Evolutionary conservation across 2,888 invertebrate species (phyloP), one percentile per base, ranked within the genome.

Genomic region (Meteorus cinctellus): DNA sequence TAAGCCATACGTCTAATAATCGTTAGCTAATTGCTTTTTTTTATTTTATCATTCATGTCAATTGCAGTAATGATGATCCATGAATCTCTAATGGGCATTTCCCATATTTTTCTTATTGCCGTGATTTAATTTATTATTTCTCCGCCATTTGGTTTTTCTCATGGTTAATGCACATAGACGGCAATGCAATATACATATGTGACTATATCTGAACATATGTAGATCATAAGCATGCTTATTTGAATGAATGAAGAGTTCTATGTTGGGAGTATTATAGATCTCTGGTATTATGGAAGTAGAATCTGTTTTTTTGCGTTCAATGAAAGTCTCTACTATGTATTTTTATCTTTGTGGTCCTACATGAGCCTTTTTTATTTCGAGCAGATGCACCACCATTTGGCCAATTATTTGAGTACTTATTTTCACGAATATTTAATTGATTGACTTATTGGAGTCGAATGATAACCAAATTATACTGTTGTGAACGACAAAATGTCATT

Each of bases 171-270:
- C 14, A 31, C n/a, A 59, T 72, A 41, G 41, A 34, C 24, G 8
- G 34, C 14, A 12, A 62, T 60, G 31, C 24, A 41, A 71, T 60
- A 29, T 70, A 31, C n/a, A 55, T 68, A 45, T 16, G 29, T 68
- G 41, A 45, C 59, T 62, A 29, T 36, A 62, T n/a, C 16, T 62
- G 31, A 34, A 62, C 36, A 14, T 60, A 41, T 71, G 41, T 69
- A 55, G 69, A 48, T 51, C 55, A 55, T 51, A 55, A 31, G n/a
- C 65, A 34, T 36, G 34, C 34, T 36, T 10, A 6, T 10, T 34
- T 31, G 36, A 36, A 36, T 65, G 65, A 19, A 19, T 19, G 19
- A 31, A 34, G 45, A 55, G 41, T 41, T 41, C 8, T 41, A 41
- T 41, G 41, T 12, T 41, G 4, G 41, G 41, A 41, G 41, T 41